phyloP scores from a whole-genome alignment of 1,140 invertebrate genomes.

The Drosophila tani region DNA sequence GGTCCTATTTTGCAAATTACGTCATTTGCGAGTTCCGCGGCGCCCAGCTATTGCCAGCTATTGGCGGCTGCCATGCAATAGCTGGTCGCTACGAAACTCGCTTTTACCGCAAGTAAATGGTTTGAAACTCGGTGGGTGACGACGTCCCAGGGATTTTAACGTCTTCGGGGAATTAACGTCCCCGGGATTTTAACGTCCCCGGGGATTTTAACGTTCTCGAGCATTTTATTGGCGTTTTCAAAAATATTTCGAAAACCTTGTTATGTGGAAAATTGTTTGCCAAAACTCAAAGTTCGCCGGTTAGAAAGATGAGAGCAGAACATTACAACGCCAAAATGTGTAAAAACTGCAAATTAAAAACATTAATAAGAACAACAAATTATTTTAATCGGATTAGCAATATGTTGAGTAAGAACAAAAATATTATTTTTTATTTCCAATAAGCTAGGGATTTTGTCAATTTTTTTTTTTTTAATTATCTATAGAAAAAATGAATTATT shows the following conservation, averaged over 20 bases:
- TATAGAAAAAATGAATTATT: too few species aligned
- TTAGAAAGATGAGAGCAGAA: conserved; percentile 8
- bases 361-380: conserved; percentile 16
- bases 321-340: conserved; percentile 64
- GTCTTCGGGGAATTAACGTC: too few species aligned
- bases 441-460: background rate
- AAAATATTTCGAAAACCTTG: background rate
- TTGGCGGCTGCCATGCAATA: too few species aligned
- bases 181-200: too few species aligned
- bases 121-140: too few species aligned
- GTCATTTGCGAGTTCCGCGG: too few species aligned
- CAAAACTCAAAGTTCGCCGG: conserved; percentile 75
- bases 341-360: conserved; percentile 57
- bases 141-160: too few species aligned
- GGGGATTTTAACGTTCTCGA: background rate
- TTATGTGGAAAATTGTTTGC: conserved; percentile 56
- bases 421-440: background rate
- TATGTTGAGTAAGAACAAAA: background rate
- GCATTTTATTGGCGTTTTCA: conserved; percentile 20
- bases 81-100: too few species aligned
- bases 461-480: background rate
- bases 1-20: too few species aligned
- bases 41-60: too few species aligned
- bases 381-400: conserved; percentile 5
- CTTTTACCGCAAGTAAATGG: too few species aligned